phyloP scores from a whole-genome alignment of 2,888 invertebrate species.

The Lasioglossum villosulum region DNA sequence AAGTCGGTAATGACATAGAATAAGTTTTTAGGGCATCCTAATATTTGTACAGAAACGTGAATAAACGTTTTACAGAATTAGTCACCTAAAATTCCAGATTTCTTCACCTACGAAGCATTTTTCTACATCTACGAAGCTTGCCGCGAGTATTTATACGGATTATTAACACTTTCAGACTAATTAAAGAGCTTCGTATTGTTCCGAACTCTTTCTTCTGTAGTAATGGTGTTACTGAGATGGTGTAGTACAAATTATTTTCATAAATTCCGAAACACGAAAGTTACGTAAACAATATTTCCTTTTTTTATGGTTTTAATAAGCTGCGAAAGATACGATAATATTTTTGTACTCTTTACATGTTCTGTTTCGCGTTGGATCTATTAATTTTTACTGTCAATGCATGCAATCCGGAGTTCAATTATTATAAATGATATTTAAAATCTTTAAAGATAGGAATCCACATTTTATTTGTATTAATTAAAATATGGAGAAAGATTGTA shows the following conservation, averaged over 20 bases:
- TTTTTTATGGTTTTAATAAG: too few relatives aligned
- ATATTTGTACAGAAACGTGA: neutral
- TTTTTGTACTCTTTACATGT: too few relatives aligned
- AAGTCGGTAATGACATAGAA: neutral
- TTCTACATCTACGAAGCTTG: neutral
- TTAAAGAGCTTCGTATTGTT: neutral
- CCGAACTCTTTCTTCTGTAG: neutral
- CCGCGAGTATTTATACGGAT: neutral
- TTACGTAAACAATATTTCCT: neutral
- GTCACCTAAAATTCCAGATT: neutral
- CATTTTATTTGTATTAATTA: too few relatives aligned
- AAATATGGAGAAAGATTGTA: neutral
- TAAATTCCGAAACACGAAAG: neutral
- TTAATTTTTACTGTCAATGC: too few relatives aligned
- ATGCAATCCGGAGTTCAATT: too few relatives aligned
- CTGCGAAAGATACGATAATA: too few relatives aligned
- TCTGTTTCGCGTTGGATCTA: too few relatives aligned
- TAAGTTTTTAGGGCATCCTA: neutral
- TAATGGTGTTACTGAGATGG: neutral
- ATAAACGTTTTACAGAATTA: neutral
- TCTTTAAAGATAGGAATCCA: too few relatives aligned
- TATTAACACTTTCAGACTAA: neutral
- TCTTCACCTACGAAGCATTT: neutral
- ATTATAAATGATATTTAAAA: too few relatives aligned
- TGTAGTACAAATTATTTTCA: neutral